Percentiles rank a stretch among this genome's conserved stretches.
Conservation (phyloP, 1,140 invertebrate species). For the Listronotus bonariensis region DNA sequence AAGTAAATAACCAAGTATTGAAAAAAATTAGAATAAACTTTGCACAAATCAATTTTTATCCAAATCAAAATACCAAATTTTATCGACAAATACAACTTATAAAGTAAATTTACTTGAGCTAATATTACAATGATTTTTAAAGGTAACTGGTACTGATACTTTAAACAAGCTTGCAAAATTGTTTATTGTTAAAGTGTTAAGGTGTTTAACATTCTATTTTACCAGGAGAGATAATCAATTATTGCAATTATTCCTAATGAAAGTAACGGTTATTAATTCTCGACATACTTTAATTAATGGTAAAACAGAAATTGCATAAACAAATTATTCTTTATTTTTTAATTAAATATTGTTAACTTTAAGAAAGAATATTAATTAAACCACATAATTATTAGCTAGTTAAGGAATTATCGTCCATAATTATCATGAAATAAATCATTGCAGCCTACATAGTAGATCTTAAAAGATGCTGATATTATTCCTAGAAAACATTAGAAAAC, state of each 20-base stretch:
- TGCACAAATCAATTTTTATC: no score
- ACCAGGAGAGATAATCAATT: not conserved
- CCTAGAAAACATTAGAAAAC: no score
- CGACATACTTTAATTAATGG: conserved; percentile 5
- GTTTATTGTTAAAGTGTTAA: not conserved
- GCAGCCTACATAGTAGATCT: not conserved
- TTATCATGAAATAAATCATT: conserved; percentile 29
- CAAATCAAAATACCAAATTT: no score
- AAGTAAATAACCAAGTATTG: no score
- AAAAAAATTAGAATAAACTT: no score
- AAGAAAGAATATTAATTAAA: conserved; percentile 29
- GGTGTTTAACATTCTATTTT: not conserved
- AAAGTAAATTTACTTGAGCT: no score
- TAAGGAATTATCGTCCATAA: conserved; percentile 25
- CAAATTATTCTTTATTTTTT: conserved; percentile 18
- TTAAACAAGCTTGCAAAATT: no score
- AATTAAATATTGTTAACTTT: conserved; percentile 20
- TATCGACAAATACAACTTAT: no score
- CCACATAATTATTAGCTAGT: conserved; percentile 19
- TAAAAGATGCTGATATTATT: no score
- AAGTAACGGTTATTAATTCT: conserved; percentile 11
- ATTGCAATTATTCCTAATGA: conserved; percentile 5
- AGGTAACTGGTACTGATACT: no score
- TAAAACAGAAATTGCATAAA: conserved; percentile 15
- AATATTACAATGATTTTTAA: no score